Evolutionary conservation across 2,113 vertebrate genomes (phyloP), one percentile per base, ranked within the genome.

Genomic region (Malurus elegans): DNA sequence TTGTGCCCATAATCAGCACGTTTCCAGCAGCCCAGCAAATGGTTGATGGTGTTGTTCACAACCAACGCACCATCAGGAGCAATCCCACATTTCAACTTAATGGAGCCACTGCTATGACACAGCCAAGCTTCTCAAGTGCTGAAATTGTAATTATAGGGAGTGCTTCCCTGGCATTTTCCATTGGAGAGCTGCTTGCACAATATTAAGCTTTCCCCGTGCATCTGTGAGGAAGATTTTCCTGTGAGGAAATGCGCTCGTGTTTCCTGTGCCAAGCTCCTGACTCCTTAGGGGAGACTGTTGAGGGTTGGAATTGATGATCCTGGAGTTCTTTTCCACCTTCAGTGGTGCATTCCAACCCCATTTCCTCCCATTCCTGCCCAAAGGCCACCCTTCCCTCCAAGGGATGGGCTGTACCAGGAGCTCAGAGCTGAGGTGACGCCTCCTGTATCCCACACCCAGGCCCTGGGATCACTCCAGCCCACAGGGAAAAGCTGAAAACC

Each of bases 41-140:
- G 79, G 47, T 93, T 96, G 85, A 42, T 78, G 82, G 38, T 79
- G 32, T 47, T 88, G 42, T 28, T 96, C 86, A 57, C 83, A 79
- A 79, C 12, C 18, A 0, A 51, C n/a, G 79, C 81, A 40, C 79
- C 67, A 74, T 72, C 78, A 93, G 72, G 18, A 94, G 71, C 58
- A 64, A 86, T n/a, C 95, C 95, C 92, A 93, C 79, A 57, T 88
- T 96, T 86, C 88, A 84, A 23, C 61, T 80, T 67, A 87, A 78
- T 74, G 83, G 96, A 92, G 82, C 51, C 88, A 73, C 67, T 72
- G 66, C 65, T 92, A n/a, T 38, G 86, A 58, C 40, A 92, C 47
- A 88, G 60, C 73, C 83, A 78, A 67, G 82, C 91, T 83, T 84
- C 86, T 74, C 85, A 75, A 48, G 79, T 36, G 86, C 61, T 50